A percentile compares a stretch with the other conserved stretches of the same genome.
Conservation (phyloP, 2,888 invertebrate genomes). For the Sinohyriopsis cumingii region DNA sequence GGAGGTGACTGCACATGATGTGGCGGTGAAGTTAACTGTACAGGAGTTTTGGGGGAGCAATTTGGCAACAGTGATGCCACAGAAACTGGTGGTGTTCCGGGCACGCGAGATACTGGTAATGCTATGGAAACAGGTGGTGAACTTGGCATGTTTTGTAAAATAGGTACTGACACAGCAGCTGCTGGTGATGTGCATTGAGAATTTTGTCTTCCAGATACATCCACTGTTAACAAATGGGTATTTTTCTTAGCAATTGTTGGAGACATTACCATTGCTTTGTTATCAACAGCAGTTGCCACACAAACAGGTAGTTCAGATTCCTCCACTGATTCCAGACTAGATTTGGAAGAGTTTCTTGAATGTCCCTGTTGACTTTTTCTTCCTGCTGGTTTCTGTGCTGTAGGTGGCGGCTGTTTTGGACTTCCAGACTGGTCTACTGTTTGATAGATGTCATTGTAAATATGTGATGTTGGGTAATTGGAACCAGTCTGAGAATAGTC, state of each 20-base stretch:
- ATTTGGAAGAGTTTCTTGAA: conserved; percentile 29
- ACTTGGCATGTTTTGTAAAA: no score
- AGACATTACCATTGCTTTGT: no score
- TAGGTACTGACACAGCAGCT: no score
- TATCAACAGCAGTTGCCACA: no score
- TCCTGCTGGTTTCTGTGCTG: conserved; percentile 34
- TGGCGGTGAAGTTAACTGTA: conserved; percentile 8
- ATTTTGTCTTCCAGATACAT: no score
- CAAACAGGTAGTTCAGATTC: conserved; percentile 4
- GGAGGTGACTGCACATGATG: conserved; percentile 21
- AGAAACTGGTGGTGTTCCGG: conserved; percentile 23
- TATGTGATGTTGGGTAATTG: no score
- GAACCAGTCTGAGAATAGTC: no score
- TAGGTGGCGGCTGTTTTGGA: conserved; percentile 29
- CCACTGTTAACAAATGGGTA: no score
- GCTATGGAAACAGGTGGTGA: neutral
- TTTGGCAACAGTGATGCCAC: conserved; percentile 21
- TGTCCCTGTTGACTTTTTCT: conserved; percentile 36
- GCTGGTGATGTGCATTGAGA: no score
- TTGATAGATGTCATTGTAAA: no score
- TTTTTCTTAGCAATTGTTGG: no score
- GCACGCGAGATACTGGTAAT: conserved; percentile 10
- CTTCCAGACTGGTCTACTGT: conserved; percentile 9
- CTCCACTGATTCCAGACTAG: conserved; percentile 39
- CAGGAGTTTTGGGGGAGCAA: conserved; percentile 11